A percentile compares a stretch with the other conserved stretches of the same genome.
phyloP scores from a whole-genome alignment of 2,797 vertebrate genomes.

The Perodicticus potto region DNA sequence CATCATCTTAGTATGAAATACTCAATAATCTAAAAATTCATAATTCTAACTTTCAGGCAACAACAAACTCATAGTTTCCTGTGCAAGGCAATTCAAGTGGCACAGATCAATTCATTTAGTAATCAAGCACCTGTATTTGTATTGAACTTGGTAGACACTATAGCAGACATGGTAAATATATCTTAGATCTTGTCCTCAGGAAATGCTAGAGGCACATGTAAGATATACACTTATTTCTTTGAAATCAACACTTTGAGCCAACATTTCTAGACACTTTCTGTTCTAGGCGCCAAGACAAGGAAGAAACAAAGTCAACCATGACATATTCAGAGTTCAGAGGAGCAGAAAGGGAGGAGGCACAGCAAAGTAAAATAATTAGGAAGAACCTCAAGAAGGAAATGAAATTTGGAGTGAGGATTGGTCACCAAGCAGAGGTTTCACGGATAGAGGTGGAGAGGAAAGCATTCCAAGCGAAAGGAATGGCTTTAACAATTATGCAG shows the following conservation, averaged over 20 bases:
- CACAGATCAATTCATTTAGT: neutral
- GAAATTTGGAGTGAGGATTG: neutral
- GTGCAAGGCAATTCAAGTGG: neutral
- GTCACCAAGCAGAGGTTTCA: neutral
- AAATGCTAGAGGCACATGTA: neutral
- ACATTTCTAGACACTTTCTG: neutral
- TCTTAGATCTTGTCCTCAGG: neutral
- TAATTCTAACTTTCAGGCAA: neutral
- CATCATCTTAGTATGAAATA: neutral
- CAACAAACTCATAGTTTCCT: neutral
- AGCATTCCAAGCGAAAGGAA: neutral
- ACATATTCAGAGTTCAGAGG: neutral
- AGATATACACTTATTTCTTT: neutral
- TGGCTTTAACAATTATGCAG: too few relatives aligned
- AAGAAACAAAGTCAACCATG: neutral
- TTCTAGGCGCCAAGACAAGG: neutral
- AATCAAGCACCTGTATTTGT: neutral
- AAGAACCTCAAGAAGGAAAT: neutral
- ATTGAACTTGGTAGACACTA: neutral
- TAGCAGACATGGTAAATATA: neutral
- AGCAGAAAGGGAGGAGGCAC: neutral
- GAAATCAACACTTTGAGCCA: neutral
- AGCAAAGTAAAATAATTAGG: neutral
- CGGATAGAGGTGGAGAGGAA: neutral
- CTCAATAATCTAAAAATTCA: neutral